Conservation (phyloP, 2,113 vertebrate genomes). For the Fregata magnificens region DNA sequence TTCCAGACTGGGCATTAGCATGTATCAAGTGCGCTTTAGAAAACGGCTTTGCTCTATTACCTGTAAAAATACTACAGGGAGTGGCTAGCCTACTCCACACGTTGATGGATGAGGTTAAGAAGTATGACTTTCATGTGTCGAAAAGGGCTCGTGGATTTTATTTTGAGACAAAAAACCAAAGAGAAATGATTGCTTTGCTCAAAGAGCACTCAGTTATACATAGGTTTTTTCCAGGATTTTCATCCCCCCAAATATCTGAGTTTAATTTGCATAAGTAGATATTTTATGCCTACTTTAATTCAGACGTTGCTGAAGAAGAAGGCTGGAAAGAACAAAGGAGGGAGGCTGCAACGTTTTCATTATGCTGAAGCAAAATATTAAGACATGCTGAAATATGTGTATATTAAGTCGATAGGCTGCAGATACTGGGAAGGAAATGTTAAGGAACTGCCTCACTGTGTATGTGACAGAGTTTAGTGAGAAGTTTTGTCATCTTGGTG, state of each 20-base stretch:
- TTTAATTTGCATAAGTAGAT: constrained; percentile 57
- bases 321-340: background rate
- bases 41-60: background rate
- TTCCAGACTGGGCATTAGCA: background rate
- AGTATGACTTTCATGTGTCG: background rate
- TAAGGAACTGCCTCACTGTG: background rate
- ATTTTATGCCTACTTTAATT: constrained; percentile 48
- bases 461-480: background rate
- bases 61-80: background rate
- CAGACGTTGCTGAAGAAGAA: background rate
- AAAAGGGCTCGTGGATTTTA: constrained; percentile 34
- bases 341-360: background rate
- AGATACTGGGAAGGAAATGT: background rate
- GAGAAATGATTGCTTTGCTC: background rate
- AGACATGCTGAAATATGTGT: background rate
- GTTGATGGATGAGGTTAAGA: constrained; percentile 11
- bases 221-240: background rate
- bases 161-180: background rate
- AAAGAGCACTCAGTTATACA: background rate
- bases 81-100: background rate
- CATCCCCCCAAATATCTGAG: background rate
- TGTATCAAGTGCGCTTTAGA: background rate
- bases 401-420: background rate
- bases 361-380: constrained; percentile 28
- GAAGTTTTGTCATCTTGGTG: background rate